These are phyloP conservation scores for zebrafish (Danio rerio) DNA, from an alignment of 2,113 vertebrate species.

Conservation along the genomic window DNA sequence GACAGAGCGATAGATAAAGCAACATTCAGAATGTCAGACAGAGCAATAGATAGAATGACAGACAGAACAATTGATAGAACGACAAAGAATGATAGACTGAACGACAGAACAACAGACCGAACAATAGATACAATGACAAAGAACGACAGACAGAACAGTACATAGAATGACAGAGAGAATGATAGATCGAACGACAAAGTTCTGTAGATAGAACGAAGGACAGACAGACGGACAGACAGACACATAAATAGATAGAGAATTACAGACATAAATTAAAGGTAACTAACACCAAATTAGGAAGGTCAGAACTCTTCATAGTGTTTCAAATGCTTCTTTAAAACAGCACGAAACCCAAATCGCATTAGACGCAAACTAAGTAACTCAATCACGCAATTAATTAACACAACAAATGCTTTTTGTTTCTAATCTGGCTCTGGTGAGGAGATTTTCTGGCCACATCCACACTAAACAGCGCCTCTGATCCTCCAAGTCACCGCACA, in stretches of 20 bases:
- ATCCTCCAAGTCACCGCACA: too few relatives aligned
- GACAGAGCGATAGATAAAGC: too few relatives aligned
- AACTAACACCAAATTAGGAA: too few relatives aligned
- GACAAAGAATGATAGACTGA: too few relatives aligned
- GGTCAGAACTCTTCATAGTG: background rate
- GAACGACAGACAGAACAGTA: too few relatives aligned
- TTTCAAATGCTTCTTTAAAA: background rate
- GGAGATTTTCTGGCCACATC: constrained; percentile 13
- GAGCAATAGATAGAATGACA: too few relatives aligned
- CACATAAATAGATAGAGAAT: background rate
- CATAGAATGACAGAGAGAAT: background rate
- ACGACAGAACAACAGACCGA: too few relatives aligned
- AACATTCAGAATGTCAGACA: too few relatives aligned
- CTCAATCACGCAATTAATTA: background rate
- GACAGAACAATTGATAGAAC: too few relatives aligned
- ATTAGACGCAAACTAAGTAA: background rate
- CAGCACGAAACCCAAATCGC: background rate
- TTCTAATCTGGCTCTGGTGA: constrained; percentile 3
- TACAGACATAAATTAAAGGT: too few relatives aligned
- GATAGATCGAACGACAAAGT: background rate
- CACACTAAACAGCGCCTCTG: constrained; percentile 42
- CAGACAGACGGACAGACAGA: background rate
- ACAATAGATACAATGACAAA: too few relatives aligned
- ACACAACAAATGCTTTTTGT: background rate
- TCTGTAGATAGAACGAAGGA: background rate